phyloP scores from a whole-genome alignment of 2,797 vertebrate species.

The Chelmon rostratus region DNA sequence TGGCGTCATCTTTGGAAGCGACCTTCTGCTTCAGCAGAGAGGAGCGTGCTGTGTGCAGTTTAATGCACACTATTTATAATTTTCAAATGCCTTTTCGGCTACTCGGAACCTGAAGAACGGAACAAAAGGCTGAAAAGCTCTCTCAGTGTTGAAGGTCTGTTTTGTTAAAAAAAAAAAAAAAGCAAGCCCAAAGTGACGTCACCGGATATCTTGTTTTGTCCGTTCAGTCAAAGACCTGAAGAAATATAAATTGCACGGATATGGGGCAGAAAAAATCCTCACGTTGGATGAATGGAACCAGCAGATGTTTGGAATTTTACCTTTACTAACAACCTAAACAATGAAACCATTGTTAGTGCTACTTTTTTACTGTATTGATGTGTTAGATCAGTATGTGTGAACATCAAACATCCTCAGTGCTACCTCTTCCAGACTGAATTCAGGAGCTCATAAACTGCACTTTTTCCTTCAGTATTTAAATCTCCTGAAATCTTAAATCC shows the following conservation, averaged over 20 bases:
- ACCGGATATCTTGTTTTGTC: no score
- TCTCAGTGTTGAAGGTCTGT: not conserved
- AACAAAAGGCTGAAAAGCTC: not conserved
- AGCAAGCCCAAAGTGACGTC: no score
- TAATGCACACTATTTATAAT: not conserved
- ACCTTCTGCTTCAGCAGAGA: not conserved
- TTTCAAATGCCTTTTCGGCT: not conserved
- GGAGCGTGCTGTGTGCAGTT: not conserved
- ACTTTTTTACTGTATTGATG: no score
- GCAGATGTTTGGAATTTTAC: not conserved
- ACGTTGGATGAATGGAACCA: not conserved
- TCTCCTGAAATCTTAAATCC: constrained; percentile 3
- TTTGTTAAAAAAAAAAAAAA: no score
- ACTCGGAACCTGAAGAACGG: not conserved
- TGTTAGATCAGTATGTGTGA: not conserved
- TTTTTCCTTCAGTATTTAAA: not conserved
- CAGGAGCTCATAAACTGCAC: not conserved
- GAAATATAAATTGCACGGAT: no score
- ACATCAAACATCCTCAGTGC: not conserved
- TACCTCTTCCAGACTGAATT: not conserved
- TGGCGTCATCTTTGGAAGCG: not conserved
- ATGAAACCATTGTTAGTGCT: not conserved
- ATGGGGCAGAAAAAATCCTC: not conserved
- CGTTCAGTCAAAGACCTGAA: not conserved
- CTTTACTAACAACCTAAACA: not conserved